These are phyloP conservation scores for Epirrita christyi DNA, from an alignment of 2,888 invertebrate species.

Conservation along the genomic window DNA sequence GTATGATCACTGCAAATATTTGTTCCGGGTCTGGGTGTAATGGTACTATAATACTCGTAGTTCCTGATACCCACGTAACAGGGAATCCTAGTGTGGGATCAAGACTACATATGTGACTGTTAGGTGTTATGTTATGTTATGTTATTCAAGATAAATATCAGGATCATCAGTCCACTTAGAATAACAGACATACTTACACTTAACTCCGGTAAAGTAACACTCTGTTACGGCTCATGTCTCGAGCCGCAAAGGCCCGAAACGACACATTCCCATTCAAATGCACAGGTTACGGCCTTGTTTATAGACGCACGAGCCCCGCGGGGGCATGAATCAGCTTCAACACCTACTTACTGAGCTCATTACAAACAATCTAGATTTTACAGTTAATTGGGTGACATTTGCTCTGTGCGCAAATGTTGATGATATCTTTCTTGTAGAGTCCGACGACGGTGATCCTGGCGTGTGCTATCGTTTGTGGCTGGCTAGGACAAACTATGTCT, in stretches of 20 bases:
- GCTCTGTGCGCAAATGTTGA: background rate
- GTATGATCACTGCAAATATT: no score
- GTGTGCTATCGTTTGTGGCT: no score
- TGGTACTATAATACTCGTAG: no score
- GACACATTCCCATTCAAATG: slow-evolving; percentile 13
- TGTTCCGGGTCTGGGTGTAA: no score
- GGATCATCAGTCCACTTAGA: background rate
- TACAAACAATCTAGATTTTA: slow-evolving; percentile 8
- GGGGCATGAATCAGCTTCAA: slow-evolving; percentile 9
- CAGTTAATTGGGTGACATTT: background rate
- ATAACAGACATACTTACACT: background rate
- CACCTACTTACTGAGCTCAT: slow-evolving; percentile 19
- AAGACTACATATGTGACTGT: no score
- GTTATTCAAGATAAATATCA: background rate
- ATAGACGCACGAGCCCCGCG: slow-evolving; percentile 4
- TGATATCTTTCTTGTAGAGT: no score
- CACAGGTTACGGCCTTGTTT: slow-evolving; percentile 9
- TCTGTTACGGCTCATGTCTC: slow-evolving; percentile 1
- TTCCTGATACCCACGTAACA: no score
- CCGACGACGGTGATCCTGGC: no score
- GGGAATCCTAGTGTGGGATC: no score
- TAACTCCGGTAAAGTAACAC: background rate
- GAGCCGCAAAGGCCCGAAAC: slow-evolving; percentile 2
- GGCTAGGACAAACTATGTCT: no score
- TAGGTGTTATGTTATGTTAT: no score